Percentiles rank a stretch among this genome's conserved stretches.
These are phyloP conservation scores for Sebastolobus alascanus DNA, from an alignment of 2,797 vertebrate species.

Conservation along the genomic window DNA sequence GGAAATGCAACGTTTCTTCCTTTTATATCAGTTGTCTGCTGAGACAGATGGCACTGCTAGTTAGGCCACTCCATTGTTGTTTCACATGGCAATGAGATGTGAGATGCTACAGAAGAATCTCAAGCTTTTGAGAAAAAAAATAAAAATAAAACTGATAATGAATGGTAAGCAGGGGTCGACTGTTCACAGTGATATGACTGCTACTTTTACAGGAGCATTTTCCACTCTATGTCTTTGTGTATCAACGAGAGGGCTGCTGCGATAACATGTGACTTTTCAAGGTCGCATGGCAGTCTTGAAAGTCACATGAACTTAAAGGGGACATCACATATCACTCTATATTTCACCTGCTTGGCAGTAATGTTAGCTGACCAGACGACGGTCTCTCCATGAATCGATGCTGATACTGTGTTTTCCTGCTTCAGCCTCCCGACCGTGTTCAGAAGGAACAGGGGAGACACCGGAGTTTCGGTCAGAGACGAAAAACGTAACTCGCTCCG, in stretches of 20 bases:
- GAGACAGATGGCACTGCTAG: not conserved
- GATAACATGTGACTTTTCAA: slow-evolving; percentile 6
- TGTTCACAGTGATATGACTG: slow-evolving; percentile 1
- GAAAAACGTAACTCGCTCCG: too few species aligned
- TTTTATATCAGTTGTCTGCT: not conserved
- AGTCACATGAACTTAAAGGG: not conserved
- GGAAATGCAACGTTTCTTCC: not conserved
- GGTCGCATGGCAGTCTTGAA: slow-evolving; percentile 3
- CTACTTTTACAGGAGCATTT: not conserved
- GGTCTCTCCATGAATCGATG: too few species aligned
- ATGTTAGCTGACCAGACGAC: too few species aligned
- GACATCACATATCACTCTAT: too few species aligned
- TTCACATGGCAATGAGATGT: not conserved
- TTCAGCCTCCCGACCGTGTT: too few species aligned
- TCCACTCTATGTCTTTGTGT: not conserved
- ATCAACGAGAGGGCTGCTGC: not conserved
- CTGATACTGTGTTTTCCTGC: too few species aligned
- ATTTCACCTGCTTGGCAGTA: too few species aligned
- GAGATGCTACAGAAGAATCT: not conserved
- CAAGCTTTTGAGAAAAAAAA: not conserved
- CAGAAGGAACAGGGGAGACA: too few species aligned
- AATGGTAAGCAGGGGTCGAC: slow-evolving; percentile 1
- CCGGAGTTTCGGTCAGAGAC: too few species aligned
- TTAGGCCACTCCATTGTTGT: not conserved
- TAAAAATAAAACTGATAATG: not conserved